These are phyloP conservation scores for Morelia viridis DNA, from an alignment of 2,797 vertebrate genomes.

Conservation along the genomic window DNA sequence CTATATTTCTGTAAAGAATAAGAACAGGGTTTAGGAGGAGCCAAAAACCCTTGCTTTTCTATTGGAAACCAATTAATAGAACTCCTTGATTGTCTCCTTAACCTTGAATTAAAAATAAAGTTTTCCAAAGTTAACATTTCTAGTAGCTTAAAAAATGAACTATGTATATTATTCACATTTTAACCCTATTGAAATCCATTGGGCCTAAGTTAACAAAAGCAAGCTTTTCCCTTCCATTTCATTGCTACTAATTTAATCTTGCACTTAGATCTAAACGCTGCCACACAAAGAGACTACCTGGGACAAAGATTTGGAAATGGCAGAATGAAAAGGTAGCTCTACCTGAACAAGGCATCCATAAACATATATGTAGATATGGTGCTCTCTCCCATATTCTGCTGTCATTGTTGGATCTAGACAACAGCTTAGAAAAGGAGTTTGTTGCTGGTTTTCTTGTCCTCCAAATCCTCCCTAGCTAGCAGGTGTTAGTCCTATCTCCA, in stretches of 20 bases:
- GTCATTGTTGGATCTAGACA: neutral
- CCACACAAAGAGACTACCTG: neutral
- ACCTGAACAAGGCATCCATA: neutral
- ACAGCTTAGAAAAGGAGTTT: neutral
- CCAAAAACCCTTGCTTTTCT: neutral
- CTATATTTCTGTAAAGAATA: neutral
- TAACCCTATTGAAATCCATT: neutral
- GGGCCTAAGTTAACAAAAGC: neutral
- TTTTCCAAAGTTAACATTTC: neutral
- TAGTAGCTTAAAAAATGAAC: neutral
- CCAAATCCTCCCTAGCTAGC: neutral
- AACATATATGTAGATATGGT: neutral
- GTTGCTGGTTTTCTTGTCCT: neutral
- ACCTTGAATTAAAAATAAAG: neutral
- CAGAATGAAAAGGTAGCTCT: neutral
- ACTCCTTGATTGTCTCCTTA: neutral
- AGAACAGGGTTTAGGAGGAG: neutral
- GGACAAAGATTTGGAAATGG: neutral
- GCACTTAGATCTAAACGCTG: neutral
- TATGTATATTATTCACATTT: neutral
- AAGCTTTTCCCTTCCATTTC: neutral
- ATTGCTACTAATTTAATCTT: neutral
- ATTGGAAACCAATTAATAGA: neutral
- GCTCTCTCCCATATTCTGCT: neutral
- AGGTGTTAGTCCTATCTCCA: neutral